phyloP scores from a whole-genome alignment of 2,113 vertebrate genomes.

The Petrocephalus microphthalmus region DNA sequence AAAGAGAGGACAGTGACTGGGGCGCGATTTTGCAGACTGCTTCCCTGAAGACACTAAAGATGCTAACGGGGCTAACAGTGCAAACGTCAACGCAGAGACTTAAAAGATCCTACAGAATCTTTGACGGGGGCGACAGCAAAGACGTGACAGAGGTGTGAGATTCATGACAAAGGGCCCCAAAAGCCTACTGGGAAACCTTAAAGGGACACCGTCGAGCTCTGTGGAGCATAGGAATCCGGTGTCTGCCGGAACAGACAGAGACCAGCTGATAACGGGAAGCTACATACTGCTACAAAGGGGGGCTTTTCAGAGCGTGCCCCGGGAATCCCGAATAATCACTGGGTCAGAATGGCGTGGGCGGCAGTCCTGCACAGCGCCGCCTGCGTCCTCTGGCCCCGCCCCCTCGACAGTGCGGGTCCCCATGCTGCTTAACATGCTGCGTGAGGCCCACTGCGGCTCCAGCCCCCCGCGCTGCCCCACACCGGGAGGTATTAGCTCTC shows the following conservation, averaged over 20 bases:
- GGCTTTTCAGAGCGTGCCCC: background rate
- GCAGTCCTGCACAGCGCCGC: background rate
- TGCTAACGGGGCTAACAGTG: background rate
- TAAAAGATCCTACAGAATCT: background rate
- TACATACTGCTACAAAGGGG: background rate
- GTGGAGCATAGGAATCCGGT: background rate
- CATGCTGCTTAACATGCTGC: constrained; percentile 52
- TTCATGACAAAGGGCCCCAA: background rate
- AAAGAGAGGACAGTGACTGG: constrained; percentile 19
- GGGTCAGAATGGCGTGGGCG: background rate
- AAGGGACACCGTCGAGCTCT: background rate
- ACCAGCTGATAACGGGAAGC: background rate
- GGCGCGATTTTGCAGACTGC: background rate
- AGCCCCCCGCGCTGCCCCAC: constrained; percentile 46
- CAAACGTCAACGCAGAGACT: background rate
- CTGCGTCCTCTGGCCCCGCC: background rate
- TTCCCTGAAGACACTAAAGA: background rate
- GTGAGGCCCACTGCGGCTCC: constrained; percentile 45
- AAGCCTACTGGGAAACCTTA: background rate
- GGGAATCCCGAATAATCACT: background rate
- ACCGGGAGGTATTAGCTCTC: constrained; percentile 62
- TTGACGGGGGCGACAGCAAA: background rate
- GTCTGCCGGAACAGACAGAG: background rate
- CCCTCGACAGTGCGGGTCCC: background rate
- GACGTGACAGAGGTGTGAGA: background rate